These are phyloP conservation scores for Eulemur mongoz DNA, from an alignment of 2,797 vertebrate species.

Conservation along the genomic window DNA sequence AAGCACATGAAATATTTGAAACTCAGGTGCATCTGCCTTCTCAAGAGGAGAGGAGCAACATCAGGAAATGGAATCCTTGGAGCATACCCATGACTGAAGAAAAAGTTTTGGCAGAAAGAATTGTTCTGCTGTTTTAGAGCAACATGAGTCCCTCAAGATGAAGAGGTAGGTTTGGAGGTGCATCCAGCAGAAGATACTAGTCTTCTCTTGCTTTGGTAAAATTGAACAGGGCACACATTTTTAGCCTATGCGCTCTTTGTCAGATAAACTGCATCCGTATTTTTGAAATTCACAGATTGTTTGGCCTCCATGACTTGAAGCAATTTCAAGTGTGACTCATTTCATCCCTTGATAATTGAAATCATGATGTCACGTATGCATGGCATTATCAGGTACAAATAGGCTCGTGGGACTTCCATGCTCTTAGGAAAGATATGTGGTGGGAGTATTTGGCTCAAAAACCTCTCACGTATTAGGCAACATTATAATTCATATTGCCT, in stretches of 20 bases:
- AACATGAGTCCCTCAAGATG: neutral
- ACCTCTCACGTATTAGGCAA: slow-evolving; percentile 36
- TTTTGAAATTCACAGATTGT: neutral
- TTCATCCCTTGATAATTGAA: neutral
- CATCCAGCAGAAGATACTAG: neutral
- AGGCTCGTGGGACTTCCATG: neutral
- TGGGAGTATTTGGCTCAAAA: neutral
- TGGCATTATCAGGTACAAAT: neutral
- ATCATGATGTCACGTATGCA: neutral
- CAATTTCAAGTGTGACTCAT: slow-evolving; percentile 26
- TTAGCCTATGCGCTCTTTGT: neutral
- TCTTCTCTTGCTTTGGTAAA: neutral
- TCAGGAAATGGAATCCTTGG: neutral
- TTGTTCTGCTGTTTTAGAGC: neutral
- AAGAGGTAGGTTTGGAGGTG: neutral
- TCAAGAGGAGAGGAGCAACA: neutral
- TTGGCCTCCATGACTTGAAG: neutral
- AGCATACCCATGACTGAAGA: neutral
- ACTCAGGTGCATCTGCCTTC: neutral
- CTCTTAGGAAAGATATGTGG: neutral
- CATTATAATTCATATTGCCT: neutral
- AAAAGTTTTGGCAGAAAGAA: neutral
- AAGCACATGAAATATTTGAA: neutral
- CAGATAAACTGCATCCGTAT: neutral
- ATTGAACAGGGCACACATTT: neutral